Evolutionary conservation across 2,113 vertebrate species (phyloP).

Genomic region (Oriolus oriolus): DNA sequence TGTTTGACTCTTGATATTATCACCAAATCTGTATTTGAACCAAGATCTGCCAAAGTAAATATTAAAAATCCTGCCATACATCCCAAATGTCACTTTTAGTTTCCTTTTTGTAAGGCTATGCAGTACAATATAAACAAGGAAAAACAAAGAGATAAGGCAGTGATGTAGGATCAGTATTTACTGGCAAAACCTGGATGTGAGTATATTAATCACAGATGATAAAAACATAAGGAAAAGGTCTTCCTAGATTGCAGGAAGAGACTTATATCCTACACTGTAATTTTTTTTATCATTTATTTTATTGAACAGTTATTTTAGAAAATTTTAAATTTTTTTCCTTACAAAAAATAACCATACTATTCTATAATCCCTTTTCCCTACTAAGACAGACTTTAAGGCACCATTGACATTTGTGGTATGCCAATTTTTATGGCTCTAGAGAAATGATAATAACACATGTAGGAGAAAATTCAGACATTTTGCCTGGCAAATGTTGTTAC

Average conservation of each 20-base stretch:
- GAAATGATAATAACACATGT: neutral
- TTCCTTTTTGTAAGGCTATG: neutral
- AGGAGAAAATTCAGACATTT: slow-evolving; percentile 16
- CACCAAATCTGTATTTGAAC: neutral
- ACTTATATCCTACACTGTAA: neutral
- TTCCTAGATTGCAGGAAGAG: neutral
- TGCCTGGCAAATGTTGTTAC: neutral
- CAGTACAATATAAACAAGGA: neutral
- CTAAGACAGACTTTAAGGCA: neutral
- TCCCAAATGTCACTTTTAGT: neutral
- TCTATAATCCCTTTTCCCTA: neutral
- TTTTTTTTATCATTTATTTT: neutral
- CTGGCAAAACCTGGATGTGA: neutral
- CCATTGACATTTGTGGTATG: neutral
- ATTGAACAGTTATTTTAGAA: neutral
- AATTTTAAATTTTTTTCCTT: neutral
- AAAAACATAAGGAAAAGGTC: neutral
- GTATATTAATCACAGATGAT: neutral
- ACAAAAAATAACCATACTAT: neutral
- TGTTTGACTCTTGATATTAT: neutral
- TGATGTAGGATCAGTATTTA: neutral
- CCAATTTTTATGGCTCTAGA: neutral
- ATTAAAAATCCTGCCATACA: neutral
- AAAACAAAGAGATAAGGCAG: neutral
- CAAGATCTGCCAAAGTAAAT: neutral